Percentiles rank a stretch among this genome's conserved stretches.
Evolutionary conservation across 1,140 invertebrate species (phyloP).

Genomic region (Pemphigus obesinymphae): DNA sequence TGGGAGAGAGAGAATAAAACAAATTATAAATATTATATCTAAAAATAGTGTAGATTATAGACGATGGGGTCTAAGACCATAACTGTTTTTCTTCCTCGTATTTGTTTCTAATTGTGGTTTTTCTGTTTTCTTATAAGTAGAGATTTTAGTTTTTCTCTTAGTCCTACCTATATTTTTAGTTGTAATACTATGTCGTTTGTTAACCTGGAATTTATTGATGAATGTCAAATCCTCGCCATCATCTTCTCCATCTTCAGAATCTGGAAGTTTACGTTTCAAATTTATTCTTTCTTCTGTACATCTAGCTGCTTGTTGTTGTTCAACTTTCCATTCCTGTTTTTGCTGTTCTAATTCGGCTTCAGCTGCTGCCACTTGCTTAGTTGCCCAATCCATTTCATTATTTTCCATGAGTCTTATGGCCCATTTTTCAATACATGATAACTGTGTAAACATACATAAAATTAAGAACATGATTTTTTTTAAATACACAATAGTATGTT

Average conservation of each 20-base stretch:
- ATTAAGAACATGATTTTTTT: neutral
- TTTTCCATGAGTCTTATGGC: constrained; percentile 88
- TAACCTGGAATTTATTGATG: constrained; percentile 42
- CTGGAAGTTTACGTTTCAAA: constrained; percentile 53
- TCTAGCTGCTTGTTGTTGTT: constrained; percentile 72
- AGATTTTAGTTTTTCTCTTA: neutral
- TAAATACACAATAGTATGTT: neutral
- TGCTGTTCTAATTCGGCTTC: constrained; percentile 85
- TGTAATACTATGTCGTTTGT: constrained; percentile 32
- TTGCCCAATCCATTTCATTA: constrained; percentile 76
- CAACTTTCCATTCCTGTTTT: constrained; percentile 91
- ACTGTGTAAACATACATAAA: constrained; percentile 55
- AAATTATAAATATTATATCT: neutral
- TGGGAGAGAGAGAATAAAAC: constrained; percentile 37
- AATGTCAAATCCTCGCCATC: constrained; percentile 62
- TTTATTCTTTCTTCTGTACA: constrained; percentile 56
- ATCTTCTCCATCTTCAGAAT: constrained; percentile 55
- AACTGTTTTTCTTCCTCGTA: constrained; percentile 9
- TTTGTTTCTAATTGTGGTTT: neutral
- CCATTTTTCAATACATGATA: constrained; percentile 87
- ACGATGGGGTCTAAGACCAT: constrained; percentile 23
- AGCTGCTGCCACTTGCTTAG: constrained; percentile 78
- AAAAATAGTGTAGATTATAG: constrained; percentile 22
- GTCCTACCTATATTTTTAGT: neutral
- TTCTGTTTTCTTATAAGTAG: neutral